Base-by-base conservation (phyloP, 2,888 invertebrate species). In the Lepetodrilus schrolli region DNA sequence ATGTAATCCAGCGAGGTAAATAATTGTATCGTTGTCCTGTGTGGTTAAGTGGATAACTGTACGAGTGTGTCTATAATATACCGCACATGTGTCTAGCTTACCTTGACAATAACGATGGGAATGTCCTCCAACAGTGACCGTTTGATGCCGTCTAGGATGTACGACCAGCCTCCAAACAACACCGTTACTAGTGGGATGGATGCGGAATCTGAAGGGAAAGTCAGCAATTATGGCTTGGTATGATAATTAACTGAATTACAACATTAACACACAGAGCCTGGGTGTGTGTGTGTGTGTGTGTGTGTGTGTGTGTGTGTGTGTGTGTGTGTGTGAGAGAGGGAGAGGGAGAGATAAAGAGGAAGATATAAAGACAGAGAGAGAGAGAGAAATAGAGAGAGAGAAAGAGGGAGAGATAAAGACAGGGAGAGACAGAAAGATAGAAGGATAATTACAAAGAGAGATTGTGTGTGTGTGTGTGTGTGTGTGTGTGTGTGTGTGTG, bases 131-230 rank as follows among this genome's bases (percentile, higher is more conserved):
- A 7, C 26, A 58, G 58, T 17, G 58, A 58, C 34, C 58, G 58
- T 34, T 58, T 58, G 13, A 58, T 58, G 30, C 58, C 58, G 58
- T 58, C 58, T 1, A 58, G 34, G 58, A 58, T 23, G 58, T 58
- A 58, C 13, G 58, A 58, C 58, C 58, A 58, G 58, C 58, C 58
- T 17, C 58, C 58, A n/a, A 30, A 58, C 58, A 58, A 30, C 58
- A 58, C n/a, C 10, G 58, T 58, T n/a, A 58, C 58, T 4, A 58
- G 58, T 7, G 58, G 58, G 13, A 58, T 23, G 4, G 58, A 58
- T 17, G 58, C 26, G 58, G 58, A 58, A 30, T 58, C 58, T 58
- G 17, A 0, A 4, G 26, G 26, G 34, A 30, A 5, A 34, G 17
- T 7, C 5, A n/a, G 30, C 50, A 51, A 10, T 13, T 30, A 23